Percentiles rank a stretch among this genome's conserved stretches.
These are phyloP conservation scores for Sicus ferrugineus DNA, from an alignment of 2,888 invertebrate genomes.

Conservation along the genomic window DNA sequence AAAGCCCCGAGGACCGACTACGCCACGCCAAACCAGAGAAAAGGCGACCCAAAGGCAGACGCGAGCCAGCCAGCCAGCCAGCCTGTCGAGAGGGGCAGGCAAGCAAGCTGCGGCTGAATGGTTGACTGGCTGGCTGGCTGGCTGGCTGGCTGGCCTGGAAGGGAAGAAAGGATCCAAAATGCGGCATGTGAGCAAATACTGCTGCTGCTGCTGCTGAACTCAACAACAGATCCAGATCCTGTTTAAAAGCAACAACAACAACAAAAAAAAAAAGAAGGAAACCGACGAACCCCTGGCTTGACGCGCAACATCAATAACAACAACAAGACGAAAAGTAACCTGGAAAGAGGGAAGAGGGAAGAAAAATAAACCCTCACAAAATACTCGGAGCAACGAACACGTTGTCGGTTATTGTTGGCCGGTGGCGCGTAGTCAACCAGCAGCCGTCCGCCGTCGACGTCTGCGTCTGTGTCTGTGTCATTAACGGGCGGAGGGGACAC, in stretches of 20 bases:
- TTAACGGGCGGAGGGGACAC: too few relatives aligned
- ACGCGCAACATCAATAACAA: neutral
- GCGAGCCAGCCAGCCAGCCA: neutral
- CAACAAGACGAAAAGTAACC: neutral
- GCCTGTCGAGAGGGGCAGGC: neutral
- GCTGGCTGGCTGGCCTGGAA: neutral
- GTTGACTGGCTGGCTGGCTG: neutral
- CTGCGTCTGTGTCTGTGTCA: neutral
- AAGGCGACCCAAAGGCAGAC: neutral
- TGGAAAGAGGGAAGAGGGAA: neutral
- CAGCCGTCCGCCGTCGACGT: neutral
- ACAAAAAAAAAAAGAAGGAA: neutral
- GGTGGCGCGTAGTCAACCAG: neutral
- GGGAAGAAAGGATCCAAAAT: constrained; percentile 3
- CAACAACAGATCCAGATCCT: constrained; percentile 13
- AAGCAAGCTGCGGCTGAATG: neutral
- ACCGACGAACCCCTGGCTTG: neutral
- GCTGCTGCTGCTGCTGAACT: neutral
- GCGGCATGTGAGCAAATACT: neutral
- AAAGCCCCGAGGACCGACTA: constrained; percentile 12
- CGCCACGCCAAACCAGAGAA: too few relatives aligned
- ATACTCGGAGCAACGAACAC: neutral
- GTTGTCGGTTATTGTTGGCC: too few relatives aligned
- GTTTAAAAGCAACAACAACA: neutral
- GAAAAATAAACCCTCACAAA: constrained; percentile 8